A percentile compares a stretch with the other conserved stretches of the same genome.
Evolutionary conservation across 2,797 vertebrate genomes (phyloP).

Genomic region (Acipenser transmontanus): DNA sequence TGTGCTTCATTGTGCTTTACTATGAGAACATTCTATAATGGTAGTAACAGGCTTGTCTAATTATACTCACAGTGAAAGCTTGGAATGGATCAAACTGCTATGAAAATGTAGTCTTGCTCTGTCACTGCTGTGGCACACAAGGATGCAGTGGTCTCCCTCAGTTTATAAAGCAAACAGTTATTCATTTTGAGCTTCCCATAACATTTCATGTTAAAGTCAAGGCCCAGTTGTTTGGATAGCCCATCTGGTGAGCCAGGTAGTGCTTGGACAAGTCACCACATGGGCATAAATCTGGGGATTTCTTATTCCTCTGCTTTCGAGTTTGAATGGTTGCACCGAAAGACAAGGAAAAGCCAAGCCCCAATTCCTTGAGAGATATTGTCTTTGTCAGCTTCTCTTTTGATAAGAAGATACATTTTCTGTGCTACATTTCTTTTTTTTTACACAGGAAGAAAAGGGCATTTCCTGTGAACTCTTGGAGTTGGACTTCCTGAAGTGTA

Average conservation of each 20-base stretch:
- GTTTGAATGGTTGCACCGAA: background rate
- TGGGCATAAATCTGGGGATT: conserved; percentile 47
- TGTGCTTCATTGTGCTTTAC: too few relatives aligned
- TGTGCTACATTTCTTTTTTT: conserved; percentile 6
- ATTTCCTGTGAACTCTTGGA: conserved; percentile 90
- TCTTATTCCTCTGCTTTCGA: conserved; percentile 8
- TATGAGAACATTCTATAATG: too few relatives aligned
- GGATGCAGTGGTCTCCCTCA: background rate
- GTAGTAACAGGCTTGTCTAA: background rate
- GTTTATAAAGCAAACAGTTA: background rate
- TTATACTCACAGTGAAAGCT: background rate
- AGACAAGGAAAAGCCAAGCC: background rate
- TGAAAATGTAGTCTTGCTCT: background rate
- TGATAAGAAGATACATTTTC: too few relatives aligned
- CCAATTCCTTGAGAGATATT: background rate
- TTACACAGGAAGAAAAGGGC: conserved; percentile 86
- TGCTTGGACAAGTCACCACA: conserved; percentile 72
- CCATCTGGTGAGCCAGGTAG: conserved; percentile 53
- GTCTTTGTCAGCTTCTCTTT: background rate
- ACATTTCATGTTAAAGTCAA: conserved; percentile 35
- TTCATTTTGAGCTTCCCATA: conserved; percentile 1
- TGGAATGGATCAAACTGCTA: background rate
- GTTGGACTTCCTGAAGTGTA: conserved; percentile 90
- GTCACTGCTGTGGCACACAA: background rate
- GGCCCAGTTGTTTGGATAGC: conserved; percentile 61